Evolutionary conservation across 2,113 vertebrate species (phyloP), one percentile per base, ranked within the genome.

Genomic region (Tichodroma muraria): DNA sequence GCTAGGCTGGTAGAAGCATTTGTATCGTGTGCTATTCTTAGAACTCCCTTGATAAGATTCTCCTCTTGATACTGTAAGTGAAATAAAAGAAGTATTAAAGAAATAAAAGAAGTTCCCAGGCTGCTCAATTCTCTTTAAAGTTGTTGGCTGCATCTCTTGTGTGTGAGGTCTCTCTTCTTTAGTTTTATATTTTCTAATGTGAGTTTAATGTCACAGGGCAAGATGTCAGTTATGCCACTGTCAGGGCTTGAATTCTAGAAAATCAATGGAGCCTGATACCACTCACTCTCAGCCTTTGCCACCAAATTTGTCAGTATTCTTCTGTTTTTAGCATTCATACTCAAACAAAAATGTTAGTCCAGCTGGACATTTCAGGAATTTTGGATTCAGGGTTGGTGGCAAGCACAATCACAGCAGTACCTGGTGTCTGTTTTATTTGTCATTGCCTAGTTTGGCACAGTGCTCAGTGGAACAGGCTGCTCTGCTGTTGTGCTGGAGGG

Each of bases 1-100:
- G 84, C 56, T 52, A 37, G 70, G 19, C 66, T 65, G 11, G 44
- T 75, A 72, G 60, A 94, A 89, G 60, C 84, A 68, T 45, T 90
- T 89, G 64, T 91, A 85, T 69, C 35, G 84, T 90, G 76, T 84
- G 9, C 80, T 95, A 71, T 94, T 59, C 76, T 95, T 95, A 88
- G 79, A 88, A 72, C 37, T 86, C 80, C 44, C 76, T 93, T 63
- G 63, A 18, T 83, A 70, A 71, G 56, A 90, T 89, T 94, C 12
- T 90, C 80, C 57, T 86, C 75, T 90, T 86, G 64, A 78, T 88
- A 40, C 17, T 8, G 5, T 40, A 83, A 91, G 54, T 59, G 64
- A 94, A 94, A 91, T 85, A 71, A 72, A 86, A 91, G 75, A 91
- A 84, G 69, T 3, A 5, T 59, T 50, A 54, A n/a, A n/a, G n/a